Base-by-base conservation (phyloP, 2,113 vertebrate genomes). In the Dicentrarchus labrax region DNA sequence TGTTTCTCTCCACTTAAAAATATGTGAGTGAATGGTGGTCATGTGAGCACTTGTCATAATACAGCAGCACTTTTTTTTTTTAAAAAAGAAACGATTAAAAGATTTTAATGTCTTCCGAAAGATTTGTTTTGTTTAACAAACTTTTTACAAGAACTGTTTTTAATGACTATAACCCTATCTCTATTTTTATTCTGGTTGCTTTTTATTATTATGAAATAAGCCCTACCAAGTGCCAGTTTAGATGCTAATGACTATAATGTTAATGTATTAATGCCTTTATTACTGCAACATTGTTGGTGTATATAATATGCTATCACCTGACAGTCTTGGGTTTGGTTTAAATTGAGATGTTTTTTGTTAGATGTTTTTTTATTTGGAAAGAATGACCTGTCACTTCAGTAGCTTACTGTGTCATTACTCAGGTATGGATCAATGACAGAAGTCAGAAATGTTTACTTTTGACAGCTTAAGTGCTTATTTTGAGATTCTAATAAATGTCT, bases 391-490 rank as follows among this genome's bases (percentile, higher is more conserved):
- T 81, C 56, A 41, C n/a, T 53, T 61, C 48, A 59, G 64, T 39
- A 76, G 41, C 64, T 79, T 60, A 68, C 72, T 74, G 39, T 89
- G 56, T 83, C 82, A 77, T 87, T 84, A 84, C 88, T 94, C 90
- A 90, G 91, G 91, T 91, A 86, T 84, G 54, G 56, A 83, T 83
- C 72, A 69, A 62, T 76, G 79, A 73, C 85, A 80, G 72, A 30
- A 71, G 81, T 81, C 72, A 80, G 68, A 86, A 86, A 86, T 83
- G 80, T 91, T 88, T 81, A 89, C 86, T 62, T 88, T 86, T 83
- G 72, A 85, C 74, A 83, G n/a, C 30, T 78, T 45, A 72, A 72
- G 13, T 84, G 47, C 56, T 77, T 43, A 50, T 68, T 77, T 24
- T 78, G 54, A 86, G 56, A 62, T 79, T 71, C 19, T 72, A 50